A percentile compares a stretch with the other conserved stretches of the same genome.
phyloP scores from a whole-genome alignment of 2,888 invertebrate species.

The Cenopis cana region DNA sequence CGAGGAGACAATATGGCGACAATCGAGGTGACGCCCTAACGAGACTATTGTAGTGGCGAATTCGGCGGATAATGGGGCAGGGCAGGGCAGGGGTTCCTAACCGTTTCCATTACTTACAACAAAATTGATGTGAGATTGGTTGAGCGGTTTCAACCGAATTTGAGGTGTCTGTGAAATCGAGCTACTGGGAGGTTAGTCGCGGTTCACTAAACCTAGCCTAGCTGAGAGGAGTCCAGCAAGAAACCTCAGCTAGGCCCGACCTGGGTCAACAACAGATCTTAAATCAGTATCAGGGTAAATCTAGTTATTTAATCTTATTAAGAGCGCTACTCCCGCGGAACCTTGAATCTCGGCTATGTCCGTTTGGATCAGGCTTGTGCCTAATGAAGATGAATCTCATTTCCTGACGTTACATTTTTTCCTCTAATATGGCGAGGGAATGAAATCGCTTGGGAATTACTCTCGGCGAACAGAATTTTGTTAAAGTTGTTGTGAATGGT shows the following conservation, averaged over 20 bases:
- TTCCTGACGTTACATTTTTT: constrained; percentile 41
- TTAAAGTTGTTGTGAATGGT: constrained; percentile 5
- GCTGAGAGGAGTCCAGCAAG: no score
- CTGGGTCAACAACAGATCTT: no score
- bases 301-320: neutral
- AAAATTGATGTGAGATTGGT: no score
- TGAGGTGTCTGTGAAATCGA: no score
- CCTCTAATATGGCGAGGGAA: constrained; percentile 33
- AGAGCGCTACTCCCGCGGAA: constrained; percentile 3
- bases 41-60: constrained; percentile 3
- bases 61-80: no score
- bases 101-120: no score
- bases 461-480: constrained; percentile 19
- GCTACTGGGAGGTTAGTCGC: no score
- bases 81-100: neutral
- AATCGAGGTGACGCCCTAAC: constrained; percentile 28
- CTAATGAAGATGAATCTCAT: constrained; percentile 44
- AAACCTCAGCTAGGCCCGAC: no score
- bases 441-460: constrained; percentile 21
- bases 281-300: neutral
- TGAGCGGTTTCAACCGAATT: no score
- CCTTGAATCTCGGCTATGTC: constrained; percentile 31
- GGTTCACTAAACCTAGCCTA: no score
- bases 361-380: constrained; percentile 25
- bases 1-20: constrained; percentile 32